A percentile compares a stretch with the other conserved stretches of the same genome.
Evolutionary conservation across 1,140 invertebrate genomes (phyloP).

Genomic region (Dendrolimus punctatus): DNA sequence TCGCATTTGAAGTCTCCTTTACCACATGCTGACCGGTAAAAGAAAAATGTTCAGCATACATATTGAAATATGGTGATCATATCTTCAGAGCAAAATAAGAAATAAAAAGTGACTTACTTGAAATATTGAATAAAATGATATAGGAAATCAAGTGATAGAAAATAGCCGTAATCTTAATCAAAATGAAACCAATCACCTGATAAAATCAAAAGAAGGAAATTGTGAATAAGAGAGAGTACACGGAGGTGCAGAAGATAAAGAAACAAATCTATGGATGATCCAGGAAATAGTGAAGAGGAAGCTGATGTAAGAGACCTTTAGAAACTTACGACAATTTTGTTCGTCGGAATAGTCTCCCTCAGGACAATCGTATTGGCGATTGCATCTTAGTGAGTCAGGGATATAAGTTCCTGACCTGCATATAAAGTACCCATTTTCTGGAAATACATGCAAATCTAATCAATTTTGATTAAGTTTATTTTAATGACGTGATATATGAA

Average conservation of each 20-base stretch:
- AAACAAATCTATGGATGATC: conserved; percentile 1
- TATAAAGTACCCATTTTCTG: conserved; percentile 74
- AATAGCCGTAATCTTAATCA: conserved; percentile 3
- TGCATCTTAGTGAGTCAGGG: conserved; percentile 75
- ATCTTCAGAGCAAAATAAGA: too few species aligned
- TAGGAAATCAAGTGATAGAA: conserved; percentile 1
- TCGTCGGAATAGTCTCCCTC: conserved; percentile 79
- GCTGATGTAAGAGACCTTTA: conserved; percentile 14
- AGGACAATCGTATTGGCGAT: conserved; percentile 78
- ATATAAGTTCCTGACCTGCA: conserved; percentile 80
- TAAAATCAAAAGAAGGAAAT: conserved; percentile 2
- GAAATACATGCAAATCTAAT: conserved; percentile 44
- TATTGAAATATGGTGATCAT: too few species aligned
- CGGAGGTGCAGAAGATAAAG: conserved; percentile 4
- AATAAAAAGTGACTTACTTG: too few species aligned
- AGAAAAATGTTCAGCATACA: conserved; percentile 28
- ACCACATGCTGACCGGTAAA: conserved; percentile 61
- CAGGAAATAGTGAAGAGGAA: conserved; percentile 16
- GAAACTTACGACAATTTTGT: conserved; percentile 81
- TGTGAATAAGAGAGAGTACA: conserved; percentile 16
- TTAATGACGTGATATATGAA: background rate
- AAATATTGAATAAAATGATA: conserved; percentile 5
- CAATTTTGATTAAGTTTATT: background rate
- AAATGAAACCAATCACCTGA: conserved; percentile 13
- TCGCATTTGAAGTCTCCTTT: conserved; percentile 74